phyloP scores from a whole-genome alignment of 2,113 vertebrate genomes.

The Ceyx melanurus region DNA sequence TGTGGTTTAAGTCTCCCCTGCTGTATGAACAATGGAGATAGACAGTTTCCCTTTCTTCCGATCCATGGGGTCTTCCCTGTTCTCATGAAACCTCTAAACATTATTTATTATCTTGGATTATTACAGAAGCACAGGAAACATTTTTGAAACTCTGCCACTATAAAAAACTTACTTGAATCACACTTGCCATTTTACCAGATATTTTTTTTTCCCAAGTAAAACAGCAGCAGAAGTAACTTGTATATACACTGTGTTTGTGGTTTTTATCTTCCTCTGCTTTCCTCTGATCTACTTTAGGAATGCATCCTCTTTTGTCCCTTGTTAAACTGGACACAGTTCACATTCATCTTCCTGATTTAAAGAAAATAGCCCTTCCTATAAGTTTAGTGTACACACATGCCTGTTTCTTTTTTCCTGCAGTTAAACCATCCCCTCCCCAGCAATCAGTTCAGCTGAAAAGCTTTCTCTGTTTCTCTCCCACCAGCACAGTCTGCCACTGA shows the following conservation, averaged over 20 bases:
- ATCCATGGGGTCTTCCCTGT: neutral
- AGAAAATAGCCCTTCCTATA: neutral
- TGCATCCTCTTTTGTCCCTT: neutral
- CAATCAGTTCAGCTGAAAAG: rapidly evolving
- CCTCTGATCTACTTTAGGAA: neutral
- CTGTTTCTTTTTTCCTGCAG: neutral
- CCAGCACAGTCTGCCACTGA: neutral
- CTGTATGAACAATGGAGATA: neutral
- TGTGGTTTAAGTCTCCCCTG: neutral
- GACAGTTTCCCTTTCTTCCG: neutral
- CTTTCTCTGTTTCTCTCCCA: neutral
- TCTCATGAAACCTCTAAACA: neutral
- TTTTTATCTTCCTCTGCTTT: neutral
- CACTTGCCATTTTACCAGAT: neutral
- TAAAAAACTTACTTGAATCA: neutral
- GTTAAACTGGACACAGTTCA: neutral
- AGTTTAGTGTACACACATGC: neutral
- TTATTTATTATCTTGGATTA: neutral
- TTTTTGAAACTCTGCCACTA: neutral
- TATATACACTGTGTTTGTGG: rapidly evolving
- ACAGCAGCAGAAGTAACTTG: neutral
- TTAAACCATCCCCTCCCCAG: neutral
- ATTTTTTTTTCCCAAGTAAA: neutral
- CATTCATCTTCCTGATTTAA: neutral
- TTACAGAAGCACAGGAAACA: neutral